Base-by-base conservation (phyloP, 2,113 vertebrate species). In the Eolophus roseicapilla region DNA sequence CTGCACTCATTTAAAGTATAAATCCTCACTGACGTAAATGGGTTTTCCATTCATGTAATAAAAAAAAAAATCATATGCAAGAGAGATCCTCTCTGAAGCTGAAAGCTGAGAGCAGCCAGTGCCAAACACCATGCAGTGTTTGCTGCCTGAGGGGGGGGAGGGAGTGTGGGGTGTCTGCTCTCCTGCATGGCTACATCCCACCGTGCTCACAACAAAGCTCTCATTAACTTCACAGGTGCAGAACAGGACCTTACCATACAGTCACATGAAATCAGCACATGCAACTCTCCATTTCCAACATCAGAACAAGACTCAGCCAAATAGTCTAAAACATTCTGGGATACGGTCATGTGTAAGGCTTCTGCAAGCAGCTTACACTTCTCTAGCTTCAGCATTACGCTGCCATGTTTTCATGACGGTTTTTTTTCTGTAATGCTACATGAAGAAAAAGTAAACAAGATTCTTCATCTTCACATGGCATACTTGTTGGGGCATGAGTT, bases 31-130 rank as follows among this genome's bases (percentile, higher is more conserved):
- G 60, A 91, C 7, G 3, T 55, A 85, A 94, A 87, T 59, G 44
- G 77, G 17, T 28, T 86, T 92, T 76, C 64, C 62, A 78, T 60
- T 53, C 78, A 78, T 19, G 17, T 67, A 89, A 95, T 69, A 85
- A 47, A 9, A 35, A 15, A 27, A 44, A 74, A 84, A 44, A 65
- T 57, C 31, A 55, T 7, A 89, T 16, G 69, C 76, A 77, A 74
- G 25, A 93, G 31, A 80, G 28, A 55, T 29, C 24, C 28, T 27
- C 50, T 81, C 46, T 39, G 67, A 79, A 85, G 47, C 67, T 60
- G 43, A 74, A 49, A 37, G 49, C 64, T 33, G 39, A 78, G 44
- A 89, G 41, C 59, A 69, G 70, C 21, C 68, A 80, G 47, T 19
- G 37, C 57, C 44, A 49, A 81, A 27, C 46, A n/a, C 12, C 13